Evolutionary conservation across 2,113 vertebrate species (phyloP).

Genomic region (Leucosticte australis): DNA sequence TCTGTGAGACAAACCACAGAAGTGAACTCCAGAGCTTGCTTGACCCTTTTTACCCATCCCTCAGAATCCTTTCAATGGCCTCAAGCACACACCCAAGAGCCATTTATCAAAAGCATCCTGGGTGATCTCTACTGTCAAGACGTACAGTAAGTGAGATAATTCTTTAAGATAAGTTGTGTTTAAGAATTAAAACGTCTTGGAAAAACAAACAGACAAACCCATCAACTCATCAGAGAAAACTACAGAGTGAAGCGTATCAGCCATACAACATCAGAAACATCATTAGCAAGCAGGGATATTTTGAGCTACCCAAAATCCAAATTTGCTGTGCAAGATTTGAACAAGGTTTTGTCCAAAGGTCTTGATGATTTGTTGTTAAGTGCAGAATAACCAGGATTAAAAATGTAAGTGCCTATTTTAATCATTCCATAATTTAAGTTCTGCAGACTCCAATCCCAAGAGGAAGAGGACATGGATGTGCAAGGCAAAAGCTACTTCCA

Average conservation of each 20-base stretch:
- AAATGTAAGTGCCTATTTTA: neutral
- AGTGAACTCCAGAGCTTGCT: neutral
- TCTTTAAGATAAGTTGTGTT: neutral
- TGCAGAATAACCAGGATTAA: neutral
- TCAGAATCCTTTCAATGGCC: neutral
- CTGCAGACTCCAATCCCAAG: neutral
- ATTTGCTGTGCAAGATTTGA: neutral
- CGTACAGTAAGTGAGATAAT: neutral
- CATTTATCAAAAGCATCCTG: conserved; percentile 9
- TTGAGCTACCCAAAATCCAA: neutral
- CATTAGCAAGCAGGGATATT: neutral
- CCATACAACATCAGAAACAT: neutral
- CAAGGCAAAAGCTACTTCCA: neutral
- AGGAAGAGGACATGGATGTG: neutral
- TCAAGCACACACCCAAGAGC: neutral
- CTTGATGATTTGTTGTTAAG: neutral
- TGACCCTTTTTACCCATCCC: neutral
- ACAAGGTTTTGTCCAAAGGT: neutral
- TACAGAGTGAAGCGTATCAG: neutral
- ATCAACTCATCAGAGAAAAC: neutral
- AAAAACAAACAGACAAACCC: neutral
- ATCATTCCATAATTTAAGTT: neutral
- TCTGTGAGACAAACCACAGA: neutral
- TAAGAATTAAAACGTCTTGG: neutral
- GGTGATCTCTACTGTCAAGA: neutral